Conservation (phyloP, 2,888 invertebrate genomes). For the Rotaria sp. region DNA sequence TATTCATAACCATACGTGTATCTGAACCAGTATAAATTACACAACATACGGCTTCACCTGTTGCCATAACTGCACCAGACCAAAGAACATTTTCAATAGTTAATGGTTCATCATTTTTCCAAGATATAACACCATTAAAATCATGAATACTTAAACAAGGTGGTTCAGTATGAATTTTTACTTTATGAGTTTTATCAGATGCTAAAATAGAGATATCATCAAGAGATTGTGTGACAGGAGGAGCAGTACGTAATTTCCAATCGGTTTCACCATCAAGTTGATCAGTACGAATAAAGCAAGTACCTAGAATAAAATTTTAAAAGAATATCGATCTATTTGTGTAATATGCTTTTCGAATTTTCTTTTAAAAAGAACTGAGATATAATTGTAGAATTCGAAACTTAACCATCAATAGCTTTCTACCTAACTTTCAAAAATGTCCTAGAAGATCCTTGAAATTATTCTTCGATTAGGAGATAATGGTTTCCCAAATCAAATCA, state of each 20-base stretch:
- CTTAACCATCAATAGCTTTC: too few relatives aligned
- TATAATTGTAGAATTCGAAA: too few relatives aligned
- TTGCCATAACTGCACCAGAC: slow-evolving; percentile 96
- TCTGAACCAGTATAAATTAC: slow-evolving; percentile 93
- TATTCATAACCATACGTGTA: slow-evolving; percentile 96
- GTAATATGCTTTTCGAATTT: too few relatives aligned
- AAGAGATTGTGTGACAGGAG: slow-evolving; percentile 81
- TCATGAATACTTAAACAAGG: slow-evolving; percentile 96
- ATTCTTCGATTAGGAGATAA: too few relatives aligned
- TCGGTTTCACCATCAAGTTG: slow-evolving; percentile 90
- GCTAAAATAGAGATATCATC: slow-evolving; percentile 22
- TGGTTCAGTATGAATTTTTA: slow-evolving; percentile 85
- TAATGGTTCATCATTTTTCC: slow-evolving; percentile 67
- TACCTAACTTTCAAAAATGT: too few relatives aligned
- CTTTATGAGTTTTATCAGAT: slow-evolving; percentile 49
- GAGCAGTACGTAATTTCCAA: slow-evolving; percentile 78
- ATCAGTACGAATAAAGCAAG: slow-evolving; percentile 93
- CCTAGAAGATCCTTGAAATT: too few relatives aligned
- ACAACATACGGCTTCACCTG: slow-evolving; percentile 84
- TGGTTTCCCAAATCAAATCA: too few relatives aligned
- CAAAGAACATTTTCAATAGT: slow-evolving; percentile 93
- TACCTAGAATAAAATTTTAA: slow-evolving; percentile 55
- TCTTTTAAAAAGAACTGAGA: too few relatives aligned
- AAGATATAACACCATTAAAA: slow-evolving; percentile 60
- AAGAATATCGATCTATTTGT: too few relatives aligned